Base-by-base conservation (phyloP, 2,888 invertebrate species). In the Meandrusa payeni region DNA sequence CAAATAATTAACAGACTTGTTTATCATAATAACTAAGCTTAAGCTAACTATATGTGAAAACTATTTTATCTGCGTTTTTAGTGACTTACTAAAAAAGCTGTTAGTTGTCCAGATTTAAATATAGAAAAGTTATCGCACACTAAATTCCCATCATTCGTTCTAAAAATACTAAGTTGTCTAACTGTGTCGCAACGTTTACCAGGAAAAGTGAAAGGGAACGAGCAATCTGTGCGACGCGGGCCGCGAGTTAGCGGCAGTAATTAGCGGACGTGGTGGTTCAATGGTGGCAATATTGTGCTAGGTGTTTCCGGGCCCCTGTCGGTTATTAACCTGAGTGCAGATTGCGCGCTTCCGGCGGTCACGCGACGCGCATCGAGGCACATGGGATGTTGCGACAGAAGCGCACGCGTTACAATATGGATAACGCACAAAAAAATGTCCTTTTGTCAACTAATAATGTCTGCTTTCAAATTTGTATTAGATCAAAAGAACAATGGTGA, bases 311-410 rank as follows among this genome's bases (percentile, higher is more conserved):
- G 61, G 59, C 59, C 55, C 22, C 7, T 53, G 57, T 44, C 47
- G 75, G 83, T 78, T 79, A 73, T 79, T 82, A 83, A 77, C 75
- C 76, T 61, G 62, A 54, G 59, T 61, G 64, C 53, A 72, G 74
- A 82, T 81, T 78, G 76, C 53, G 54, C 60, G 61, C 70, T 73
- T 85, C 82, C 85, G 78, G 69, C 59, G 67, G 78, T 71, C 73
- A 77, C 75, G 75, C 69, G 58, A 65, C 75, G 76, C 69, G 61
- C 73, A 75, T 76, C 54, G 66, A 73, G 50, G 52, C 49, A 46
- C 45, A 41, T 52, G 69, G 78, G 76, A 81, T 76, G 67, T 82
- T 79, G 71, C 74, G 65, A 76, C 76, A 80, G 57, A 63, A 59
- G 48, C 47, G 48, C 57, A 54, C 51, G 52, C 50, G 52, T 56